These are phyloP conservation scores for Mesitornis unicolor DNA, from an alignment of 2,113 vertebrate species.

Conservation along the genomic window DNA sequence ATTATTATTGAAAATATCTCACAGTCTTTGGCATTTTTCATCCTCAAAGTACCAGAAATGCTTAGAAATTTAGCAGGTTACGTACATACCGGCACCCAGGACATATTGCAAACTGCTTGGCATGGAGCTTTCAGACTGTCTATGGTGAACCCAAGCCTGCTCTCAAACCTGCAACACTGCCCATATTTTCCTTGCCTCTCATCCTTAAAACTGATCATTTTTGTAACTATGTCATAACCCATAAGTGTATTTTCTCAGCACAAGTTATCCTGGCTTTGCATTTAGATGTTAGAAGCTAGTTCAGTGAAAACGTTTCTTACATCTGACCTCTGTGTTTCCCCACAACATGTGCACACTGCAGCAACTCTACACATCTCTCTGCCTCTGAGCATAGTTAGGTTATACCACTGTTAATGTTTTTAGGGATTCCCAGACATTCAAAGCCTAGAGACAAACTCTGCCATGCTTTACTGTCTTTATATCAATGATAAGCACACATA, in stretches of 20 bases:
- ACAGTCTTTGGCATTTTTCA: background rate
- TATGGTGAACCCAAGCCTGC: fast-evolving
- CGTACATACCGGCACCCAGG: background rate
- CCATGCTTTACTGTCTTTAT: background rate
- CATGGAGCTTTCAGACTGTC: background rate
- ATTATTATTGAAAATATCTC: background rate
- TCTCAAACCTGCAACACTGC: background rate
- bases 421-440: background rate
- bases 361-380: background rate
- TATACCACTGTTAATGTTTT: background rate
- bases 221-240: background rate
- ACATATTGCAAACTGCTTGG: background rate
- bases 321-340: background rate
- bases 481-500: background rate
- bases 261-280: background rate
- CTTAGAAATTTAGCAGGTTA: background rate
- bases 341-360: background rate
- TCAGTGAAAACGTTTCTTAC: background rate
- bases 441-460: background rate
- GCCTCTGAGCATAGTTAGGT: background rate
- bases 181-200: background rate
- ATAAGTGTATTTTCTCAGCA: background rate
- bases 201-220: background rate
- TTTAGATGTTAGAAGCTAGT: background rate
- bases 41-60: background rate